Base-by-base conservation (phyloP, 2,113 vertebrate species). In the Amblyopsis rosae region DNA sequence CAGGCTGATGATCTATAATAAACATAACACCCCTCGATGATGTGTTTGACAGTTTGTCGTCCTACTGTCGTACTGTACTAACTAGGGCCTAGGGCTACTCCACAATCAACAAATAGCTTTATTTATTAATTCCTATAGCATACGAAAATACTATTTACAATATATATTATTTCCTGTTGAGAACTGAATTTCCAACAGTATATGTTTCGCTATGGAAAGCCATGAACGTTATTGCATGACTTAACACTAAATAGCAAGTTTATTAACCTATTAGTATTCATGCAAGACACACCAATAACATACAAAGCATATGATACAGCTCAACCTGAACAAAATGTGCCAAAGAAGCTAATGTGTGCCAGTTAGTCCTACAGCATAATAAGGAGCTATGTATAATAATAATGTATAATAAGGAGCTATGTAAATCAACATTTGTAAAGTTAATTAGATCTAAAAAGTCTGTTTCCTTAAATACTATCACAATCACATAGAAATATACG, bases 321-420 rank as follows among this genome's bases (percentile, higher is more conserved):
- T 45, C 57, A 54, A 35, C 11, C 26, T 33, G 8, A 13, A 59
- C 12, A 48, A 11, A 65, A 2, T 41, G 1, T 59, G 64, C 65
- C 84, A 77, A 80, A 62, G 65, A 80, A 62, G 65, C 69, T 75
- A 75, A 77, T 49, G 75, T 83, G 65, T 1, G 2, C 26, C 26
- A 26, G 26, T 26, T 26, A 26, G 26, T 1, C 26, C 26, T 26
- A 26, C 26, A 26, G 2, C 26, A 26, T 26, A 26, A 3, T 26
- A 26, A 26, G 2, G 26, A 26, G 65, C 35, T 74, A 9, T 72
- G 32, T 8, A 50, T 15, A n/a, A n/a, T n/a, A n/a, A n/a, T n/a
- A n/a, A n/a, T n/a, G n/a, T n/a, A 26, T 26, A 26, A 3, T 26
- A 26, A 26, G 2, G 26, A 26, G 65, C 35, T 74, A 9, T 64